Base-by-base conservation (phyloP, 2,797 vertebrate species). In the Remorina albescens region DNA sequence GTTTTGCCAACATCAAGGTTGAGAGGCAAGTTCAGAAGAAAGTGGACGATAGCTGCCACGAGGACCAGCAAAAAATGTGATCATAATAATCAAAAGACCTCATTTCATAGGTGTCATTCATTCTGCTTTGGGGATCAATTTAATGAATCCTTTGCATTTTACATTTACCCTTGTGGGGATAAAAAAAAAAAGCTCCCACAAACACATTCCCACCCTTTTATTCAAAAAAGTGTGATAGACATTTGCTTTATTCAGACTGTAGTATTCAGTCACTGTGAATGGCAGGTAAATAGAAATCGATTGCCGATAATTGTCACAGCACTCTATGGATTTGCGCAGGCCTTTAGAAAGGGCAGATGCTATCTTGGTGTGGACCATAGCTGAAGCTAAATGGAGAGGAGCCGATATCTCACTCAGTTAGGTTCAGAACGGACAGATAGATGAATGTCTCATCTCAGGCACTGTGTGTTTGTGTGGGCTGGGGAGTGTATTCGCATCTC, bases 261-360 rank as follows among this genome's bases (percentile, higher is more conserved):
- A 44, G 76, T 68, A 86, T 90, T 89, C 89, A 88, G 62, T 76
- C 82, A 67, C 72, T 51, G 74, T 90, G 92, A 92, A 89, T 89
- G 86, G 81, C 87, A 89, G 84, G 84, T 87, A 88, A 90, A 91
- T 88, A 83, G 89, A 86, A 83, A 92, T 93, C 57, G 88, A 90
- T 89, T 89, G 83, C 75, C 66, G 13, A 92, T 92, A 91, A 91
- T 90, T 87, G 86, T 89, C 82, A 83, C 67, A 5, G 85, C 18
- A 13, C 80, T 88, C 70, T 81, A 86, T 89, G 76, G 88, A 89
- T 89, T 85, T 72, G 65, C 30, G 71, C 55, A 2, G 53, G 82
- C 71, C 78, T 83, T 65, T 41, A 82, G 74, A 88, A 91, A 92
- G 88, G 90, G 84, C 88, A 92, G 87, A 91, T 88, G 69, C 68